A percentile compares a stretch with the other conserved stretches of the same genome.
Evolutionary conservation across 2,888 invertebrate genomes (phyloP).

Genomic region (Caenorhabditis auriculariae): DNA sequence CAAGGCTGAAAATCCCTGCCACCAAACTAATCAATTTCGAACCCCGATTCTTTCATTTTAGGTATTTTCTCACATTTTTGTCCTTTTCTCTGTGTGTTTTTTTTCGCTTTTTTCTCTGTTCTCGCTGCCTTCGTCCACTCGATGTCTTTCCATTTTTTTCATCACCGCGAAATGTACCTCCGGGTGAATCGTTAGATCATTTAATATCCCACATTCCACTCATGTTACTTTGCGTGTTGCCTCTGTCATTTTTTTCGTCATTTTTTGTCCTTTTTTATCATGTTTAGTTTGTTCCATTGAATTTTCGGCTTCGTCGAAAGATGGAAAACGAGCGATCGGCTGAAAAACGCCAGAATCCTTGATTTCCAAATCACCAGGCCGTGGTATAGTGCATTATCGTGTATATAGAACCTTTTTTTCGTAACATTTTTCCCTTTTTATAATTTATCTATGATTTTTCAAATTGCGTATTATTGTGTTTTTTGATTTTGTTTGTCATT

Average conservation of each 20-base stretch:
- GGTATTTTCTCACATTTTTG: slow-evolving; percentile 1
- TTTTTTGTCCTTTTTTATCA: background rate
- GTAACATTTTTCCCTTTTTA: background rate
- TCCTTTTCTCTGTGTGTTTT: slow-evolving; percentile 5
- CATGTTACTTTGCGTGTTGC: too few relatives aligned
- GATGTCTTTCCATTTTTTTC: slow-evolving; percentile 2
- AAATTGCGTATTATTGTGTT: background rate
- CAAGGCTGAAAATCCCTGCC: slow-evolving; percentile 34
- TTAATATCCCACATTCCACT: too few relatives aligned
- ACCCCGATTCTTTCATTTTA: background rate
- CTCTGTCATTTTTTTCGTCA: slow-evolving; percentile 12
- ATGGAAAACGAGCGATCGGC: too few relatives aligned
- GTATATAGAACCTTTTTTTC: slow-evolving; percentile 22
- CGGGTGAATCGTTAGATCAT: too few relatives aligned
- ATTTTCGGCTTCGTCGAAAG: too few relatives aligned
- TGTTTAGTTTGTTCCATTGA: background rate
- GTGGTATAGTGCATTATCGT: slow-evolving; percentile 36
- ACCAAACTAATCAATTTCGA: background rate
- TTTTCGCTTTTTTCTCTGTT: slow-evolving; percentile 8
- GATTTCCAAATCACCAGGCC: slow-evolving; percentile 36
- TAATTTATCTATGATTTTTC: background rate
- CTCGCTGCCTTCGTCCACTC: slow-evolving; percentile 24
- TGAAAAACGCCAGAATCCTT: too few relatives aligned
- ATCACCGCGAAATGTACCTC: too few relatives aligned
- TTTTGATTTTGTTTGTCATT: slow-evolving; percentile 1